Evolutionary conservation across 2,888 invertebrate genomes (phyloP).

Genomic region (Lasiommata megera): DNA sequence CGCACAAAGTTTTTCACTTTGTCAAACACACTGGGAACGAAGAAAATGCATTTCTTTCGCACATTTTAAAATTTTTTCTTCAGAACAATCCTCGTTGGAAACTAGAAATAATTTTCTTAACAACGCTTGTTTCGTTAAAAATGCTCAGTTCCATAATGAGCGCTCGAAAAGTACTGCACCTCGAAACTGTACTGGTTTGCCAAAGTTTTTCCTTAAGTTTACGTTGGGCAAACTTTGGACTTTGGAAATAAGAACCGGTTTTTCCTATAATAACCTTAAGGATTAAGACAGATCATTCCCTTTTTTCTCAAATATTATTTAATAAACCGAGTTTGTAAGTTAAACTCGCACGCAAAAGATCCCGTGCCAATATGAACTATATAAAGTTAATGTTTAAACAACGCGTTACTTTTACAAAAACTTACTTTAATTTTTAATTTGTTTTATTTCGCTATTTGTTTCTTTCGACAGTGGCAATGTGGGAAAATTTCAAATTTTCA

Average conservation of each 20-base stretch:
- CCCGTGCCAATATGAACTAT: no score
- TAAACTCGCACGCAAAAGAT: no score
- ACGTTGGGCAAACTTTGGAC: conserved; percentile 4
- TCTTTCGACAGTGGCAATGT: no score
- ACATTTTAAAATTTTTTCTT: conserved; percentile 10
- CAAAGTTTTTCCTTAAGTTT: conserved; percentile 8
- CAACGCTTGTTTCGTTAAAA: conserved; percentile 24
- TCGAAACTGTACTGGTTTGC: conserved; percentile 4
- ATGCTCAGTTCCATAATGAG: conserved; percentile 25
- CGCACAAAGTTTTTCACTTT: conserved; percentile 12
- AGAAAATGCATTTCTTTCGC: conserved; percentile 15
- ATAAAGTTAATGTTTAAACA: no score
- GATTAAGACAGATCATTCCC: not conserved
- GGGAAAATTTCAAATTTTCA: no score
- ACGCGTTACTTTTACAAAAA: no score
- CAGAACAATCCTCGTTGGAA: conserved; percentile 9
- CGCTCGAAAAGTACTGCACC: conserved; percentile 19
- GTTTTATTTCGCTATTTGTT: no score
- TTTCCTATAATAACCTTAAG: not conserved
- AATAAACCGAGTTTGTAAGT: no score
- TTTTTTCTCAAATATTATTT: no score
- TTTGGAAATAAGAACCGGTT: conserved; percentile 1
- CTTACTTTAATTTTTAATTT: no score
- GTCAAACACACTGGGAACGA: conserved; percentile 9
- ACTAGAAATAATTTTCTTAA: conserved; percentile 23